Evolutionary conservation across 2,797 vertebrate genomes (phyloP), one percentile per base, ranked within the genome.

Genomic region (Danio albolineatus): DNA sequence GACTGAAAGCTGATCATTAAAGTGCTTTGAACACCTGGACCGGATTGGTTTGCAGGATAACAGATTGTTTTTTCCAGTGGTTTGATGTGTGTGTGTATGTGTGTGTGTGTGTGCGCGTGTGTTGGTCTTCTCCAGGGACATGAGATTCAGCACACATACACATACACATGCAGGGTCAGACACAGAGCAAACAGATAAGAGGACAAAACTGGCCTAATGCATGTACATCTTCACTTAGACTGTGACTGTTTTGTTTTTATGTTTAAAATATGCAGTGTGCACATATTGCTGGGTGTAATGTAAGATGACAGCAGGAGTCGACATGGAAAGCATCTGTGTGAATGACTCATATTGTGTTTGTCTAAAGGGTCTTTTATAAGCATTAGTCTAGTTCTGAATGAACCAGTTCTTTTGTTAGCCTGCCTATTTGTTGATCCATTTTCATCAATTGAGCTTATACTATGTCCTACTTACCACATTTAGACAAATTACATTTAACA

Each of bases 1-100:
- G 62, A 76, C 74, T 57, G 74, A 38, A 76, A 76, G 7, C 51
- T 66, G 74, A 66, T 76, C 74, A 67, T 57, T 54, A 38, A 61
- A 49, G 41, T 2, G 36, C 49, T 65, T 13, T 2, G 61, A 44
- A 41, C 62, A 67, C 21, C 62, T 76, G 74, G 51, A 1, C 4
- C 46, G 39, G 9, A 66, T 76, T 46, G 39, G 56, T 16, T 54
- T 43, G 2, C 17, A 10, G 51, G 19, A 76, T 65, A 61, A 46
- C 56, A 19, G 74, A 66, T 76, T 66, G 74, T 6, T 28, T 66
- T 66, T 66, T 66, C 48, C 39, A 44, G 74, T 2, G 48, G 38
- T 76, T 53, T 54, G 48, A 54, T 54, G 48, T 10, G 12, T 16
- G 43, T 28, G 10, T 53, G n/a, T n/a, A n/a, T n/a, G n/a, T n/a